Evolutionary conservation across 92 coral and sea anemone genomes (phyloP).

Genomic region (Zoanthus solanderi): DNA sequence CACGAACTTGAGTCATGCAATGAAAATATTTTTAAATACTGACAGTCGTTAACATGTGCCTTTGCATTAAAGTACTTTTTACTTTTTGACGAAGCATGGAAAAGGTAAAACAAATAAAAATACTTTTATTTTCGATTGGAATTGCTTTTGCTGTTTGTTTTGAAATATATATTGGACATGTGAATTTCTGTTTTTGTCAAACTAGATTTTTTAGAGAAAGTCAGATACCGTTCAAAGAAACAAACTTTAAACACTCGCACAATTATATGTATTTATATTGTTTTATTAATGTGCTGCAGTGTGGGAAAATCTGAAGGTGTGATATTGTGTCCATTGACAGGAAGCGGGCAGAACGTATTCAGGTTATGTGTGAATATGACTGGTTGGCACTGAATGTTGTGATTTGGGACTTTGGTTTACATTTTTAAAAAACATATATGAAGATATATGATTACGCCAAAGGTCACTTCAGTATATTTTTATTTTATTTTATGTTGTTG

Average conservation of each 20-base stretch:
- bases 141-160: not conserved
- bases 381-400: too few relatives aligned
- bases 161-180: not conserved
- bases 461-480: too few relatives aligned
- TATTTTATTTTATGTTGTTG: too few relatives aligned
- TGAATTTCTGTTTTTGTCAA: not conserved
- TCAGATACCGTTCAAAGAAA: not conserved
- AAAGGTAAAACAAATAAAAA: not conserved
- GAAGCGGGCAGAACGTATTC: not conserved
- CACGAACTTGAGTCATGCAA: conserved; percentile 40
- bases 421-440: too few relatives aligned
- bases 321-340: conserved; percentile 3
- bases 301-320: conserved; percentile 1
- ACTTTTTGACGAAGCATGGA: conserved; percentile 14
- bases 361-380: too few relatives aligned
- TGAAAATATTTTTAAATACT: not conserved
- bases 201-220: not conserved
- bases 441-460: too few relatives aligned
- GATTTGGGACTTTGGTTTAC: too few relatives aligned
- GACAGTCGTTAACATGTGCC: not conserved
- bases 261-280: too few relatives aligned
- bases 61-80: not conserved
- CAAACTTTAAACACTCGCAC: not conserved
- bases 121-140: not conserved
- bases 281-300: too few relatives aligned